phyloP scores from a whole-genome alignment of 2,113 vertebrate genomes.

The Labrus mixtus region DNA sequence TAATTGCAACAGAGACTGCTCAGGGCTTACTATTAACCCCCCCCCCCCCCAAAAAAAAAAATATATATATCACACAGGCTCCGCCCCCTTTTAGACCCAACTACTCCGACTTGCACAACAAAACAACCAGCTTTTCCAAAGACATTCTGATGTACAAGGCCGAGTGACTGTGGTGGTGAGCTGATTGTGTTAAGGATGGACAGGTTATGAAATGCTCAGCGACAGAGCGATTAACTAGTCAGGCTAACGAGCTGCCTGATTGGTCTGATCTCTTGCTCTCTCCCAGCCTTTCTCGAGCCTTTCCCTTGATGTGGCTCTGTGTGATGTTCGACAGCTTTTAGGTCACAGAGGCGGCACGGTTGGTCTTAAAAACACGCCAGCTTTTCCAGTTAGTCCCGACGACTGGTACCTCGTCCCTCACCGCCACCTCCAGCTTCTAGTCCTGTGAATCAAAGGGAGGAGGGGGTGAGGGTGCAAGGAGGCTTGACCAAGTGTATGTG shows the following conservation, averaged over 20 bases:
- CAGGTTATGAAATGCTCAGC: slow-evolving; percentile 41
- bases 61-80: slow-evolving; percentile 6
- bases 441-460: slow-evolving; percentile 58
- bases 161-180: neutral
- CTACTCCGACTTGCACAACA: neutral
- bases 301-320: slow-evolving; percentile 54
- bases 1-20: slow-evolving; percentile 62
- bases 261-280: slow-evolving; percentile 34
- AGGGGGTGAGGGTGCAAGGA: slow-evolving; percentile 36
- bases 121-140: slow-evolving; percentile 31
- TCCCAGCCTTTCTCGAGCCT: slow-evolving; percentile 13
- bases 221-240: slow-evolving; percentile 43
- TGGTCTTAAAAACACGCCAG: slow-evolving; percentile 14
- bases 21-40: slow-evolving; percentile 52
- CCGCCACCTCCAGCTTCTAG: neutral
- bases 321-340: slow-evolving; percentile 55
- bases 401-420: slow-evolving; percentile 40
- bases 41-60: neutral
- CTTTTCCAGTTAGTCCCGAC: slow-evolving; percentile 38
- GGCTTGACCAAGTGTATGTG: slow-evolving; percentile 34
- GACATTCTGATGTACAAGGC: slow-evolving; percentile 2
- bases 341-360: slow-evolving; percentile 46
- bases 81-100: slow-evolving; percentile 10
- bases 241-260: slow-evolving; percentile 43
- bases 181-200: slow-evolving; percentile 31